Percentiles rank a stretch among this genome's conserved stretches.
These are phyloP conservation scores for Pleuronectes platessa DNA, from an alignment of 2,113 vertebrate species.

Conservation along the genomic window DNA sequence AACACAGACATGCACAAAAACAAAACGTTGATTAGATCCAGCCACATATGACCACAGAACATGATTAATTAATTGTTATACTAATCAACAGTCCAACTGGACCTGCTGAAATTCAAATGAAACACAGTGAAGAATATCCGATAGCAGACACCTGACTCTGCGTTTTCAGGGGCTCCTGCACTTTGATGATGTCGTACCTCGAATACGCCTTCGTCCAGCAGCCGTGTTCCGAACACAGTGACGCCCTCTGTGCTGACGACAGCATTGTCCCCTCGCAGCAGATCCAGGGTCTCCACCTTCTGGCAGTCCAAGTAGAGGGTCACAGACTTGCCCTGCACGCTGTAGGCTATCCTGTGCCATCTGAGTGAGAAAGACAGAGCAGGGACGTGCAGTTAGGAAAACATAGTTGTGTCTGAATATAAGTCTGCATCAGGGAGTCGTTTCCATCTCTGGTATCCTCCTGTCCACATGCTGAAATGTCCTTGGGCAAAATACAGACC, in stretches of 20 bases:
- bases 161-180: not conserved
- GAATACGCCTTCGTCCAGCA: conserved; percentile 86
- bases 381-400: conserved; percentile 5
- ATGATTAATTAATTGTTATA: too few species aligned
- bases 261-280: conserved; percentile 76
- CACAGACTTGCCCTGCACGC: conserved; percentile 81
- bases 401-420: too few species aligned
- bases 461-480: not conserved
- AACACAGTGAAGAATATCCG: not conserved
- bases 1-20: too few species aligned
- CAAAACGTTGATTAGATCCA: too few species aligned
- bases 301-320: conserved; percentile 88
- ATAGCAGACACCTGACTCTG: not conserved
- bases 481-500: not conserved
- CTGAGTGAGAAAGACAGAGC: conserved; percentile 67
- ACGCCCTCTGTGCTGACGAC: conserved; percentile 86
- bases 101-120: not conserved
- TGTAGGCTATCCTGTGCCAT: conserved; percentile 92
- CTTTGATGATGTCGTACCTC: conserved; percentile 80
- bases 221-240: conserved; percentile 87
- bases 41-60: too few species aligned
- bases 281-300: conserved; percentile 76
- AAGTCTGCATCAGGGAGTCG: too few species aligned
- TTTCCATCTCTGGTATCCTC: too few species aligned
- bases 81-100: too few species aligned